A percentile compares a stretch with the other conserved stretches of the same genome.
phyloP scores from a whole-genome alignment of 2,797 vertebrate species.

The Hemibagrus guttatus region DNA sequence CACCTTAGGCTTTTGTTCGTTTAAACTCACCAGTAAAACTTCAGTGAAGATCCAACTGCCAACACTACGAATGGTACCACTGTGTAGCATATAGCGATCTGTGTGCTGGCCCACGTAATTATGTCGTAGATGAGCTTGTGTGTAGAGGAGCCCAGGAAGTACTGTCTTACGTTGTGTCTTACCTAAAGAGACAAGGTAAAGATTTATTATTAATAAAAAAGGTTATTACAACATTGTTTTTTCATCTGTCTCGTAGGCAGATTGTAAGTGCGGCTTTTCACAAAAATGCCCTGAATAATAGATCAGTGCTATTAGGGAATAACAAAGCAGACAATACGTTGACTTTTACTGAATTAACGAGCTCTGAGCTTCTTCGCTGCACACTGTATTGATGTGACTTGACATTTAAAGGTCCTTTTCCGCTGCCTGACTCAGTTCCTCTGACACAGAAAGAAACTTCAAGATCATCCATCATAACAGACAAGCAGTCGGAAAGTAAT shows the following conservation, averaged over 20 bases:
- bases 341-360: not conserved
- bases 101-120: slow-evolving; percentile 89
- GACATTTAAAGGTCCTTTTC: slow-evolving; percentile 7
- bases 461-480: not conserved
- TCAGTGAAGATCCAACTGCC: slow-evolving; percentile 86
- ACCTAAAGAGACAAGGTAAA: slow-evolving; percentile 74
- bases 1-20: not conserved
- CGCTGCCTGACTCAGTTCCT: not conserved
- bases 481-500: not conserved
- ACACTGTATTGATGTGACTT: not conserved
- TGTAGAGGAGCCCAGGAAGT: slow-evolving; percentile 81
- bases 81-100: slow-evolving; percentile 93
- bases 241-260: no score
- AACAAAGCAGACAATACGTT: not conserved
- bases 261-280: not conserved
- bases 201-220: not conserved
- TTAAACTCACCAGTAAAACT: slow-evolving; percentile 91
- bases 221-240: not conserved
- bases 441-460: slow-evolving; percentile 4
- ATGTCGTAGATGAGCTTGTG: slow-evolving; percentile 87
- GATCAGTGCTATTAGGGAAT: not conserved
- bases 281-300: not conserved
- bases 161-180: slow-evolving; percentile 87
- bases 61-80: slow-evolving; percentile 96
- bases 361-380: not conserved